phyloP scores from a whole-genome alignment of 1,140 invertebrate genomes.

The Drosophila bipectinata region DNA sequence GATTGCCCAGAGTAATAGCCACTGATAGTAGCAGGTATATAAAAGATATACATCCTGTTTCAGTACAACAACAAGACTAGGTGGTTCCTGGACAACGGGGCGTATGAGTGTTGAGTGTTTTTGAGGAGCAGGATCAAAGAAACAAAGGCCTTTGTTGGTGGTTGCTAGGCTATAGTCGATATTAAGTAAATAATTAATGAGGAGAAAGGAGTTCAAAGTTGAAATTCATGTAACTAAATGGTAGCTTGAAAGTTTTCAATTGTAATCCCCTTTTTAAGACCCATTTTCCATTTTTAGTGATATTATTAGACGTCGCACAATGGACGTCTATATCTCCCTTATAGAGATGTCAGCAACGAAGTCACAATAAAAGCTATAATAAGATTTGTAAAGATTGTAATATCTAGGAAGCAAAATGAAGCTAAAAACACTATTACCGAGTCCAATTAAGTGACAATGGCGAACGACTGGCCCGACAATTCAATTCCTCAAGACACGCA shows the following conservation, averaged over 20 bases:
- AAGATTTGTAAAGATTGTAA: conserved; percentile 39
- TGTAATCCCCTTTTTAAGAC: too few relatives aligned
- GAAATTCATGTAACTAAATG: too few relatives aligned
- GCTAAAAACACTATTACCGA: conserved; percentile 44
- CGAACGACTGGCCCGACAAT: conserved; percentile 19
- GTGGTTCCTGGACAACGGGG: conserved; percentile 10
- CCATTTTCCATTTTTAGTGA: too few relatives aligned
- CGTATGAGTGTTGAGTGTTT: conserved; percentile 8
- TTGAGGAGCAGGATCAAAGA: conserved; percentile 11
- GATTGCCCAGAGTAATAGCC: conserved; percentile 60
- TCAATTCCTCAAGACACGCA: conserved; percentile 28
- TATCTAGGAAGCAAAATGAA: conserved; percentile 33
- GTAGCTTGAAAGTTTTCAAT: too few relatives aligned
- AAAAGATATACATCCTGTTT: conserved; percentile 7
- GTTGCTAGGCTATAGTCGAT: conserved; percentile 2
- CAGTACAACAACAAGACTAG: neutral
- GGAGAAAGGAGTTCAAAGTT: too few relatives aligned
- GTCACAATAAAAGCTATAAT: conserved; percentile 43
- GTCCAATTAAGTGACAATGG: conserved; percentile 71
- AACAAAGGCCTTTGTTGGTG: conserved; percentile 30
- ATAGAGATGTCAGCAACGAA: conserved; percentile 17
- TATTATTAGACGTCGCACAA: neutral
- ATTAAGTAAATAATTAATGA: neutral
- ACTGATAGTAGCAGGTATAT: conserved; percentile 69
- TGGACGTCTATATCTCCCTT: neutral